These are phyloP conservation scores for Eustalomyia histrio DNA, from an alignment of 2,888 invertebrate genomes.

Conservation along the genomic window DNA sequence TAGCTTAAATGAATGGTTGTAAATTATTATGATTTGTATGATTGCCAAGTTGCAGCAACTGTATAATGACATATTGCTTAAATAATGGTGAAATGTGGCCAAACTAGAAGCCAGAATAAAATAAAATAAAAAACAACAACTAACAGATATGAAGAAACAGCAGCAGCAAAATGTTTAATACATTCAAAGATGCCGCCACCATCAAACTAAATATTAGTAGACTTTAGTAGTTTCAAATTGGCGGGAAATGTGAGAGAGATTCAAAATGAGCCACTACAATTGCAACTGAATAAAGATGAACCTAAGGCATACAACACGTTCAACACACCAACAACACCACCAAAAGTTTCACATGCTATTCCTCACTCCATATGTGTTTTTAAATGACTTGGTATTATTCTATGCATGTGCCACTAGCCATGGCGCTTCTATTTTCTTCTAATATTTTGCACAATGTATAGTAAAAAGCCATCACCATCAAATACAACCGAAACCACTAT, in stretches of 20 bases:
- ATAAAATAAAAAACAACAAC: conserved; percentile 18
- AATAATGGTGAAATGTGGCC: conserved; percentile 71
- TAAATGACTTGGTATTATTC: not conserved
- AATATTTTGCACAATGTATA: conserved; percentile 33
- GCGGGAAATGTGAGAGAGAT: conserved; percentile 10
- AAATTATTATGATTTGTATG: conserved; percentile 78
- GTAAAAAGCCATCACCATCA: conserved; percentile 54
- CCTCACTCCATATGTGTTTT: not conserved
- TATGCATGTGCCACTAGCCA: conserved; percentile 66
- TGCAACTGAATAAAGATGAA: conserved; percentile 20
- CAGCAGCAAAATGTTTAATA: not conserved
- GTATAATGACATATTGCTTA: conserved; percentile 76
- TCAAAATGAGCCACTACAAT: not conserved
- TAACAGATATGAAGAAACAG: conserved; percentile 5
- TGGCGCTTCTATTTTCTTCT: conserved; percentile 69
- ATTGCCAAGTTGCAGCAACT: conserved; percentile 70
- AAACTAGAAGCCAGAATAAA: conserved; percentile 58
- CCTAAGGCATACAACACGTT: conserved; percentile 42
- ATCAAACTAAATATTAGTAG: conserved; percentile 39
- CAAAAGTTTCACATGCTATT: conserved; percentile 11
- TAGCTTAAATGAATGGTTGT: conserved; percentile 73
- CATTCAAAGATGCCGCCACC: conserved; percentile 32
- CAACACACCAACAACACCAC: conserved; percentile 11
- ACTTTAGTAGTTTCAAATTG: conserved; percentile 43
- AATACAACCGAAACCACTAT: conserved; percentile 74